These are phyloP conservation scores for Cyclina sinensis DNA, from an alignment of 1,140 invertebrate species.

Conservation along the genomic window DNA sequence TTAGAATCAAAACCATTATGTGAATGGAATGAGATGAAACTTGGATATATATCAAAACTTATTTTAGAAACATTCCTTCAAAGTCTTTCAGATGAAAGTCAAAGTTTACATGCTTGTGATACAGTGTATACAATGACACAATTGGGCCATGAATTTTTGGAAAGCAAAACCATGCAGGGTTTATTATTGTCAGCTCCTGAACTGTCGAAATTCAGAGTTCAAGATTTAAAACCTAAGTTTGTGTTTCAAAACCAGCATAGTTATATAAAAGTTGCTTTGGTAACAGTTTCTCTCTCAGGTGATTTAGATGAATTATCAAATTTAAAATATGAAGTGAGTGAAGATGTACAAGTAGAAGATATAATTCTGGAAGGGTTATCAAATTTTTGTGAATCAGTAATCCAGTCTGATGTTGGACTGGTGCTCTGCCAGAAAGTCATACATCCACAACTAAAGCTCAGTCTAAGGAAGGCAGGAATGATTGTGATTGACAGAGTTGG, in stretches of 20 bases:
- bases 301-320: conserved; percentile 71
- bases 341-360: conserved; percentile 10
- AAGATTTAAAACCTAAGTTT: not conserved
- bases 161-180: conserved; percentile 58
- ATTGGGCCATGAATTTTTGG: conserved; percentile 40
- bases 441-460: conserved; percentile 74
- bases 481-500: conserved; percentile 90
- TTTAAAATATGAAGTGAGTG: conserved; percentile 59
- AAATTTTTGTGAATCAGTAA: conserved; percentile 61
- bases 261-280: conserved; percentile 68
- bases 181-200: conserved; percentile 71
- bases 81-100: conserved; percentile 51
- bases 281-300: conserved; percentile 76
- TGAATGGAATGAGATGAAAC: conserved; percentile 42
- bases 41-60: conserved; percentile 61
- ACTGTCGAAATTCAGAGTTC: conserved; percentile 37
- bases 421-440: conserved; percentile 79
- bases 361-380: conserved; percentile 54
- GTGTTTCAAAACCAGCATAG: not conserved
- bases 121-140: conserved; percentile 64
- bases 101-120: conserved; percentile 33
- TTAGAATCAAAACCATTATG: conserved; percentile 66
- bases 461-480: conserved; percentile 90
- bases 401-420: conserved; percentile 66
- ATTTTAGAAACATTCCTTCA: conserved; percentile 73